Conservation (phyloP, 2,797 vertebrate genomes). For the Eulemur coronatus region DNA sequence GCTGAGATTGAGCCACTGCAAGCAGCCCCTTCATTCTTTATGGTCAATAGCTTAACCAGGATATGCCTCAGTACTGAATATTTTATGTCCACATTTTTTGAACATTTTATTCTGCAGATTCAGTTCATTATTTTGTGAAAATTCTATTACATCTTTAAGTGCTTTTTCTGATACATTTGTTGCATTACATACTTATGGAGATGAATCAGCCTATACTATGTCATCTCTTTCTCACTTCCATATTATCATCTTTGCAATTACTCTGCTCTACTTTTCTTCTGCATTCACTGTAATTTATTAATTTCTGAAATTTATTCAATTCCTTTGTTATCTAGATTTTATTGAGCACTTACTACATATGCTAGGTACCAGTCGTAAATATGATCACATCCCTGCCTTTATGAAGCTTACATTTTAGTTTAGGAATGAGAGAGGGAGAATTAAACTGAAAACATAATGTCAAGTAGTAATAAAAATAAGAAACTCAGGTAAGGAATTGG, state of each 20-base stretch:
- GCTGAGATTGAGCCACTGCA: not conserved
- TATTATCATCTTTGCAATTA: conserved; percentile 9
- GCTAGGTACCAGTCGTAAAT: not conserved
- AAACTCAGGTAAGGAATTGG: not conserved
- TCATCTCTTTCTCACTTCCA: not conserved
- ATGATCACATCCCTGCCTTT: conserved; percentile 18
- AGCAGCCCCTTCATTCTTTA: not conserved
- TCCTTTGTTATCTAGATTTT: not conserved
- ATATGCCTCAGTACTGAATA: not conserved
- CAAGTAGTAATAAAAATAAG: not conserved
- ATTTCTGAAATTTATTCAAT: not conserved
- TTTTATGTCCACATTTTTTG: not conserved
- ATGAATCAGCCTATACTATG: not conserved
- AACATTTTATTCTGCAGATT: conserved; percentile 19
- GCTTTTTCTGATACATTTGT: not conserved
- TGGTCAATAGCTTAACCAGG: conserved; percentile 32
- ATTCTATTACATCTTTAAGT: conserved; percentile 16
- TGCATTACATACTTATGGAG: not conserved
- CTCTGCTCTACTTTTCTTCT: not conserved
- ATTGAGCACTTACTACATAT: not conserved
- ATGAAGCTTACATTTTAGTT: conserved; percentile 13
- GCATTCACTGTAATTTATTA: not conserved
- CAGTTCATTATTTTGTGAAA: not conserved
- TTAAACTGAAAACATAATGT: not conserved
- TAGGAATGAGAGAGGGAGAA: not conserved